Percentiles rank a stretch among this genome's conserved stretches.
phyloP scores from a whole-genome alignment of 2,888 invertebrate genomes.

The Perizoma flavofasciatum region DNA sequence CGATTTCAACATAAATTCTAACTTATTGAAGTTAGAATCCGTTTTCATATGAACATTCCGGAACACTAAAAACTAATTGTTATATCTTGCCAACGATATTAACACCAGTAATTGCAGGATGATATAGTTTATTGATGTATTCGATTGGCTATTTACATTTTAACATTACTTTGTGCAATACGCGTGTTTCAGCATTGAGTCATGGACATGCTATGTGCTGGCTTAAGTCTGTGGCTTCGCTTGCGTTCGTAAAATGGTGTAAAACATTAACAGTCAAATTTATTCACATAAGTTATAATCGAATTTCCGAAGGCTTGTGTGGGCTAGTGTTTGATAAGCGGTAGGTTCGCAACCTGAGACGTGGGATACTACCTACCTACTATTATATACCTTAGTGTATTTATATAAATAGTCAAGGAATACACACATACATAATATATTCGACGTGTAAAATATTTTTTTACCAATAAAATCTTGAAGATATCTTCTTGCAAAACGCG shows the following conservation, averaged over 20 bases:
- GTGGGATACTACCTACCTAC: no score
- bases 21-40: neutral
- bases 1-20: no score
- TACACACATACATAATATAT: no score
- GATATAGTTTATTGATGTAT: slow-evolving; percentile 2
- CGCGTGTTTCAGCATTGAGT: slow-evolving; percentile 7
- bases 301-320: no score
- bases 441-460: no score
- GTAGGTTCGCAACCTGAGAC: no score
- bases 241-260: neutral
- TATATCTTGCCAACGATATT: slow-evolving; percentile 4
- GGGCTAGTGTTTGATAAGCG: no score
- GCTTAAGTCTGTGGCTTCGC: neutral
- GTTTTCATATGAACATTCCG: slow-evolving; percentile 6
- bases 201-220: slow-evolving; percentile 5
- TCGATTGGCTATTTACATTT: slow-evolving; percentile 1
- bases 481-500: no score
- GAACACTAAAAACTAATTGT: slow-evolving; percentile 6
- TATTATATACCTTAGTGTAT: no score
- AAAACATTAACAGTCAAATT: neutral
- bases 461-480: no score
- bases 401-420: no score
- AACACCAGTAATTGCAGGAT: slow-evolving; percentile 12
- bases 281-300: neutral
- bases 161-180: slow-evolving; percentile 2